A percentile compares a stretch with the other conserved stretches of the same genome.
phyloP scores from a whole-genome alignment of 2,113 vertebrate species.

The Anoplopoma fimbria region DNA sequence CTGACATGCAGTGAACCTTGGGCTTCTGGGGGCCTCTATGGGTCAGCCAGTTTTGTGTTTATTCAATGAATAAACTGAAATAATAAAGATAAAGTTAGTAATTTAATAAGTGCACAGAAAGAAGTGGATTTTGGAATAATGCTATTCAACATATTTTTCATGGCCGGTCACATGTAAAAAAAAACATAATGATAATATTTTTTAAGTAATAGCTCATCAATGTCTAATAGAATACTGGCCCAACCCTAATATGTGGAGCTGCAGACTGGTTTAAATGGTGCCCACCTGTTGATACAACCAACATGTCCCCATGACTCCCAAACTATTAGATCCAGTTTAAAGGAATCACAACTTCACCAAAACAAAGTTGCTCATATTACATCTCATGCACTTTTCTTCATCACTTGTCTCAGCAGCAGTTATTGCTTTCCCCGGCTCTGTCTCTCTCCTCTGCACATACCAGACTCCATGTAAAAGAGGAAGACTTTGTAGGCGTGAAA shows the following conservation, averaged over 20 bases:
- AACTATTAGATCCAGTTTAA: background rate
- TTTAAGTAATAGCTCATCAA: background rate
- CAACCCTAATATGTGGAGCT: background rate
- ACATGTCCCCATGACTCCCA: background rate
- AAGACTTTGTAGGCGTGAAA: conserved; percentile 72
- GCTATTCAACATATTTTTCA: no score
- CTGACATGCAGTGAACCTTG: background rate
- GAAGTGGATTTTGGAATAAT: background rate
- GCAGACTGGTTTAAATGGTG: background rate
- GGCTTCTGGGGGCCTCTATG: background rate
- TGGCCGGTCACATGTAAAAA: background rate
- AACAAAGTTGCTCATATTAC: background rate
- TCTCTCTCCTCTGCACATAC: conserved; percentile 5
- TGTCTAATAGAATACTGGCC: background rate
- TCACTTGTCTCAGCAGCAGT: background rate
- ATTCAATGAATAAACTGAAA: background rate
- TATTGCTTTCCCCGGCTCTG: conserved; percentile 65
- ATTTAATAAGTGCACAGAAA: background rate
- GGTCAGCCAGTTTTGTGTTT: background rate
- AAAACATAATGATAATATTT: background rate
- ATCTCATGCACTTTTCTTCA: background rate
- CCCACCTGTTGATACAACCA: background rate
- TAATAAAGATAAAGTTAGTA: background rate
- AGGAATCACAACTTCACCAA: background rate
- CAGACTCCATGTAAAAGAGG: conserved; percentile 44